Evolutionary conservation across 37 sponge, comb jelly and placozoan genomes (phyloP), one percentile per base, ranked within the genome.

Genomic region (Tethya wilhelma): DNA sequence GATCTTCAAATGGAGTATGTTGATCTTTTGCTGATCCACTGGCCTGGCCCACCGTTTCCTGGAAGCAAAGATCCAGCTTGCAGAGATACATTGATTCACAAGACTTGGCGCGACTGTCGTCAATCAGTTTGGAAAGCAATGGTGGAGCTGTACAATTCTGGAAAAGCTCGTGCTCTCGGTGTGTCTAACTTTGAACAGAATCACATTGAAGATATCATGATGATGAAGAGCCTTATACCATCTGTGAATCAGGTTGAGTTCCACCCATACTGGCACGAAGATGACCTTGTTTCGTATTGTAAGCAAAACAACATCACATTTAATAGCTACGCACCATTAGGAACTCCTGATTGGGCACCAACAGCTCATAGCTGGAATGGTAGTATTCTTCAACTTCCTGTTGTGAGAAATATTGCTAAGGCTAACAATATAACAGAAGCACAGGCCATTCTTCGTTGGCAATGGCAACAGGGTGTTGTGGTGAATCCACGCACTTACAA

Each of bases 261-360:
- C 29, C 78, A 77, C 39, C 78, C 78, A 19, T 77, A 77, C 65
- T 77, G 29, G 32, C 62, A 77, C 17, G 78, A 77, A 31, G 62
- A 59, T 63, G 78, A 77, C 14, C 39, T 77, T 11, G 62, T 77
- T 7, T 31, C 8, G 44, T 77, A 37, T 36, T 77, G 78, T 28
- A 59, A 63, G 26, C 6, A 38, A 8, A 56, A 77, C 39, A 22
- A 59, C 38, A 77, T 77, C 22, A 38, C 68, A 4, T 77, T 64
- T 44, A 77, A 77, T 58, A 26, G 59, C 59, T 74, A 74, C 26
- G 8, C 75, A 14, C 75, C 75, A 32, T 11, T 74, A 29, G 75
- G 56, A 9, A 28, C 30, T 28, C 75, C 75, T 12, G 75, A 74
- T 33, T 74, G 75, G 75, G 75, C 59, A 8, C 75, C 75, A 49